Conservation (phyloP, 1,140 invertebrate genomes). For the Drosophila sp. region DNA sequence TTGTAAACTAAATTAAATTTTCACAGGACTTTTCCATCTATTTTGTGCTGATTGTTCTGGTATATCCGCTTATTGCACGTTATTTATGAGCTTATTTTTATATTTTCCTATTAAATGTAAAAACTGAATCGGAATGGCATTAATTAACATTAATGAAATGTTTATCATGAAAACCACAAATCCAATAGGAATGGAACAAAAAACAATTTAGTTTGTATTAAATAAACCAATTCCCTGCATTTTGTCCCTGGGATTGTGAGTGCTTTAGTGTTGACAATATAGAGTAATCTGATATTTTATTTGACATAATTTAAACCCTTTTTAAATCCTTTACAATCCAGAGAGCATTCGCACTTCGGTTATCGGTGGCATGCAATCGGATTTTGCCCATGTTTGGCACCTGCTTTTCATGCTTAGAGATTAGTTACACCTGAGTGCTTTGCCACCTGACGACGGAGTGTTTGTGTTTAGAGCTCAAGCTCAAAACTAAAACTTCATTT, state of each 20-base stretch:
- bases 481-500: slow-evolving; percentile 16
- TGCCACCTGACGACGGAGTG: not conserved
- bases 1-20: too few relatives aligned
- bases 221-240: slow-evolving; percentile 1
- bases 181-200: not conserved
- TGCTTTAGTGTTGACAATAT: not conserved
- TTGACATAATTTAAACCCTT: not conserved
- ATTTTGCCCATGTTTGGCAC: slow-evolving; percentile 9
- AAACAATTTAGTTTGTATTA: slow-evolving; percentile 5
- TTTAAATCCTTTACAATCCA: not conserved
- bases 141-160: slow-evolving; percentile 18
- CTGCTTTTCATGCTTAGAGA: slow-evolving; percentile 6
- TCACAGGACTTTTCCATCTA: not conserved
- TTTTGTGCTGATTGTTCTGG: not conserved
- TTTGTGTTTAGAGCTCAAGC: slow-evolving; percentile 14
- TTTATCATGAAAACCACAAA: slow-evolving; percentile 10
- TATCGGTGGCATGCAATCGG: not conserved
- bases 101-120: slow-evolving; percentile 5
- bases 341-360: slow-evolving; percentile 35
- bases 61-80: slow-evolving; percentile 4
- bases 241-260: not conserved
- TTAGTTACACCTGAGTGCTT: slow-evolving; percentile 35
- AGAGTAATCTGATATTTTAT: slow-evolving; percentile 2
- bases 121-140: slow-evolving; percentile 5
- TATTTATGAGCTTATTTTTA: slow-evolving; percentile 2